These are phyloP conservation scores for Tetranychus piercei DNA, from an alignment of 2,888 invertebrate species.

Conservation along the genomic window DNA sequence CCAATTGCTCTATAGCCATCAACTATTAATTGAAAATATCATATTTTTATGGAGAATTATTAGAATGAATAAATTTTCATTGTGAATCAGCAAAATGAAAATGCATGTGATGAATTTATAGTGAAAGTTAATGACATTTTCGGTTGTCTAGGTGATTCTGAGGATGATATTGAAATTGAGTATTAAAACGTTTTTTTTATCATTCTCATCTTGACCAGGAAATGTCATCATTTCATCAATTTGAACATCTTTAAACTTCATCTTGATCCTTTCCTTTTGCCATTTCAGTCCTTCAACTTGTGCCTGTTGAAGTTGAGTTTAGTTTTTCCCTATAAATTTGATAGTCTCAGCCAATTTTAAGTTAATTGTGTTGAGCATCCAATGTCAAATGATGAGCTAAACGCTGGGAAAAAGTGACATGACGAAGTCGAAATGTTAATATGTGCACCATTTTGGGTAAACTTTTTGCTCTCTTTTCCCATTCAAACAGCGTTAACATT, in stretches of 20 bases:
- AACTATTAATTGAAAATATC: too few relatives aligned
- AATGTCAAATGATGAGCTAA: background rate
- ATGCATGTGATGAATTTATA: too few relatives aligned
- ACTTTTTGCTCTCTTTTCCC: background rate
- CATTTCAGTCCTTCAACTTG: background rate
- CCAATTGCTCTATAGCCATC: too few relatives aligned
- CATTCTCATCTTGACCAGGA: background rate
- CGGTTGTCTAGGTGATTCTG: too few relatives aligned
- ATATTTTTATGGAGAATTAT: too few relatives aligned
- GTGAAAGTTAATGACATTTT: too few relatives aligned
- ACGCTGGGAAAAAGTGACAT: background rate
- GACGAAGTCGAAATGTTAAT: background rate
- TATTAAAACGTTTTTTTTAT: background rate
- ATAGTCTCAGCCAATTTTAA: background rate
- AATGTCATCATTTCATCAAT: background rate
- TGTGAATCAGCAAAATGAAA: too few relatives aligned
- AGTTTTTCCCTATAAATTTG: background rate
- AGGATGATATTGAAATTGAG: too few relatives aligned
- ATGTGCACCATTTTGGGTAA: background rate
- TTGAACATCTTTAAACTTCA: background rate
- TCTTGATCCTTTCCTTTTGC: background rate
- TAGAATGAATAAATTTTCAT: too few relatives aligned
- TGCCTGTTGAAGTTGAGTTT: background rate
- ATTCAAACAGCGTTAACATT: background rate
- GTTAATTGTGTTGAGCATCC: background rate